Percentiles rank a stretch among this genome's conserved stretches.
Evolutionary conservation across 2,888 invertebrate genomes (phyloP).

Genomic region (Eristalis pertinax): DNA sequence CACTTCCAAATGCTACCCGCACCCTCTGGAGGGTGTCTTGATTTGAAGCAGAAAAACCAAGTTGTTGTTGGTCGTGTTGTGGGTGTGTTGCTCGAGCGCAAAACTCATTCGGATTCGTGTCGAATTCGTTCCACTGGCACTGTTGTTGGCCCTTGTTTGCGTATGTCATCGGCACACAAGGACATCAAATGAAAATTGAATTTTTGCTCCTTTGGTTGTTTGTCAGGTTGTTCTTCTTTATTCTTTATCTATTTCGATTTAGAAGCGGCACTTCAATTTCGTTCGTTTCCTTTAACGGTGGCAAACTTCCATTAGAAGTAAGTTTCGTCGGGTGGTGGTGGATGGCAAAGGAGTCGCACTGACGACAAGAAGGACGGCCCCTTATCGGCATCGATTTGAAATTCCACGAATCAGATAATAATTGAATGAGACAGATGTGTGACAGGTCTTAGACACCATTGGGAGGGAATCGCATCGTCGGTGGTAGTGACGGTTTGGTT

Average conservation of each 20-base stretch:
- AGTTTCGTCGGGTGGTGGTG: neutral
- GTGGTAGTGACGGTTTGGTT: neutral
- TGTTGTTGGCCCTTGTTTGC: slow-evolving; percentile 12
- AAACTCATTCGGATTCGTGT: slow-evolving; percentile 64
- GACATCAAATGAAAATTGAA: slow-evolving; percentile 65
- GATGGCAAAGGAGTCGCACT: neutral
- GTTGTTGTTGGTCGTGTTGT: neutral
- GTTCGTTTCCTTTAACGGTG: neutral
- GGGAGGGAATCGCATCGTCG: neutral
- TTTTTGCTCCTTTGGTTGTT: slow-evolving; percentile 52
- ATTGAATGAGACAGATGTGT: slow-evolving; percentile 58
- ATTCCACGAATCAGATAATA: slow-evolving; percentile 55
- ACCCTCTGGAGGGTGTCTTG: neutral
- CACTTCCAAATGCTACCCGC: neutral
- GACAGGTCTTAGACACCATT: slow-evolving; percentile 28
- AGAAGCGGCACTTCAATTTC: slow-evolving; percentile 49
- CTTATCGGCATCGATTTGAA: slow-evolving; percentile 29
- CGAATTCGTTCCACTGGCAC: slow-evolving; percentile 32
- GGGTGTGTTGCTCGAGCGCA: neutral
- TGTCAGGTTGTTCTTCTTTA: slow-evolving; percentile 25
- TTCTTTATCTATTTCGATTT: slow-evolving; percentile 59
- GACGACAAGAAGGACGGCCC: neutral
- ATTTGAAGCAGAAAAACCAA: neutral
- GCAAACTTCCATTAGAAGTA: slow-evolving; percentile 23
- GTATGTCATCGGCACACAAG: slow-evolving; percentile 20